A percentile compares a stretch with the other conserved stretches of the same genome.
These are phyloP conservation scores for Schizopygopsis malacanthus DNA, from an alignment of 2,797 vertebrate species.

Conservation along the genomic window DNA sequence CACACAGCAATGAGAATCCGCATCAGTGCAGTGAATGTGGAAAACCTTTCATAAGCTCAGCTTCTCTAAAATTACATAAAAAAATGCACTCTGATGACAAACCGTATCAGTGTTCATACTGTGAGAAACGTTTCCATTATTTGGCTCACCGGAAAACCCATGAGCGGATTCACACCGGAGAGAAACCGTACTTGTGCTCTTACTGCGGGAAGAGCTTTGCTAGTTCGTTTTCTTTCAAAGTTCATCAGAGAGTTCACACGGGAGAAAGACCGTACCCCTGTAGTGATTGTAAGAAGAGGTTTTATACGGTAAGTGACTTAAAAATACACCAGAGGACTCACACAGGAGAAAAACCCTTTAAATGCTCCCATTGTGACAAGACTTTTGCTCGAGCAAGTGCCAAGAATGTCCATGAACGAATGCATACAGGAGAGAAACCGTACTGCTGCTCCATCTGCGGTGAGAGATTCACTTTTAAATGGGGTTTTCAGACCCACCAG, in stretches of 20 bases:
- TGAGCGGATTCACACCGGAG: constrained; percentile 52
- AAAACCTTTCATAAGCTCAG: too few species aligned
- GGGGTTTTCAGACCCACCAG: too few species aligned
- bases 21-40: too few species aligned
- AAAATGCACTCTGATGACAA: constrained; percentile 2
- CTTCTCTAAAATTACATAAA: too few species aligned
- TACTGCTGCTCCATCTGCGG: too few species aligned
- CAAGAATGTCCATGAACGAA: background rate
- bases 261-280: constrained; percentile 36
- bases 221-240: background rate
- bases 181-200: constrained; percentile 50
- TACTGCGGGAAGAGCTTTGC: constrained; percentile 54
- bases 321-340: constrained; percentile 36
- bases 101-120: constrained; percentile 39
- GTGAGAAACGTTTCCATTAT: constrained; percentile 44
- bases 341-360: constrained; percentile 45
- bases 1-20: too few species aligned
- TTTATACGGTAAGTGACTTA: constrained; percentile 23
- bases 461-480: too few species aligned
- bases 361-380: constrained; percentile 44
- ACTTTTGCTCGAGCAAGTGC: constrained; percentile 9
- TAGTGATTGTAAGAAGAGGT: constrained; percentile 29
- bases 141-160: constrained; percentile 26
- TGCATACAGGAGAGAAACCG: too few species aligned
- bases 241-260: constrained; percentile 31